These are phyloP conservation scores for Sorex maritimensis DNA, from an alignment of 2,797 vertebrate genomes.

Conservation along the genomic window DNA sequence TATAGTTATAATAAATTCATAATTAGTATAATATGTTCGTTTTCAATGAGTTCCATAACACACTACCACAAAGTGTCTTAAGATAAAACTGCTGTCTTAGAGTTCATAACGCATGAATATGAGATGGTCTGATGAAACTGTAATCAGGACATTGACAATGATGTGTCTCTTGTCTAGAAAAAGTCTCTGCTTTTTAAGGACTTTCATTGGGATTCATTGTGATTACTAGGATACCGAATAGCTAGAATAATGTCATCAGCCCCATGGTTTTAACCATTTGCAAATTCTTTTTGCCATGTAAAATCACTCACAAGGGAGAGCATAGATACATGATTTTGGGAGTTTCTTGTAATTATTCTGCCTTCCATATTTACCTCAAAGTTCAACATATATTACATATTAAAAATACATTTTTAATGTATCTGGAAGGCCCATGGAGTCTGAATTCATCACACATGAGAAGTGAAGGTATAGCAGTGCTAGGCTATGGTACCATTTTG, in stretches of 20 bases:
- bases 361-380: neutral
- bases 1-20: neutral
- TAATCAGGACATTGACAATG: neutral
- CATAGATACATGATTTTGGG: neutral
- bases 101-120: neutral
- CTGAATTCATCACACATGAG: neutral
- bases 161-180: neutral
- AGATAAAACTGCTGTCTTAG: neutral
- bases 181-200: conserved; percentile 6
- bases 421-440: neutral
- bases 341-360: neutral
- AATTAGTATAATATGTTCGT: neutral
- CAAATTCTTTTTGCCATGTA: neutral
- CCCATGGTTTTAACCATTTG: neutral
- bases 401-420: neutral
- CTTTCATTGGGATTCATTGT: no score
- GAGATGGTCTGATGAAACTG: neutral
- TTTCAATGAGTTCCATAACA: neutral
- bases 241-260: neutral
- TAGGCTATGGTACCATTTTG: neutral
- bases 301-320: neutral
- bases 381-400: neutral
- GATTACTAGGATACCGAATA: neutral
- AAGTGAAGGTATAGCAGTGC: neutral
- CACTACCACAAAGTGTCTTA: neutral